Percentiles rank a stretch among this genome's conserved stretches.
Conservation (phyloP, 2,113 vertebrate species). For the Silurus meridionalis region DNA sequence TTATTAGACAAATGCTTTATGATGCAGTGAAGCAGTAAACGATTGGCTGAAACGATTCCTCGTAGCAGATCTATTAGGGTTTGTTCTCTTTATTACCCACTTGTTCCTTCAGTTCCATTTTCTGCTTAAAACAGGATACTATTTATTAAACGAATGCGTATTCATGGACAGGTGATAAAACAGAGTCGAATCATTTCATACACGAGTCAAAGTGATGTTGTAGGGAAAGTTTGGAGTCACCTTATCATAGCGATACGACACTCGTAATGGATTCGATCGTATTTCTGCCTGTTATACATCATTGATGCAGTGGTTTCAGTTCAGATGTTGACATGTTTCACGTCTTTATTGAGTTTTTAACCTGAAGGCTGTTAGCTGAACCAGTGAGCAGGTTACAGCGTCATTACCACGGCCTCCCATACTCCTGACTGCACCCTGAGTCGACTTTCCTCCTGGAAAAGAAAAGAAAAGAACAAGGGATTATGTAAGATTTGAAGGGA, state of each 20-base stretch:
- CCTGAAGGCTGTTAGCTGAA: background rate
- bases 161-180: no score
- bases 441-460: slow-evolving; percentile 61
- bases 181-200: no score
- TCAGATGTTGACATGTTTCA: background rate
- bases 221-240: no score
- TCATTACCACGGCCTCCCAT: slow-evolving; percentile 65
- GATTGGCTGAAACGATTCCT: background rate
- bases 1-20: no score
- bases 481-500: slow-evolving; percentile 77
- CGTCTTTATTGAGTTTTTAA: no score
- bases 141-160: no score
- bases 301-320: background rate
- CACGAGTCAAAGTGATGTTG: no score
- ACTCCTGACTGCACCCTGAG: slow-evolving; percentile 66
- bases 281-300: background rate
- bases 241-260: no score
- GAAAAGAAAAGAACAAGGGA: slow-evolving; percentile 66
- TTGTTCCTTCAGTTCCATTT: no score
- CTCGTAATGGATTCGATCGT: background rate
- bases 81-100: no score
- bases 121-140: no score
- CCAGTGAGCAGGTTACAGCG: slow-evolving; percentile 15
- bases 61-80: no score
- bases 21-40: background rate